phyloP scores from a whole-genome alignment of 2,113 vertebrate genomes.

The Odocoileus hemionus region DNA sequence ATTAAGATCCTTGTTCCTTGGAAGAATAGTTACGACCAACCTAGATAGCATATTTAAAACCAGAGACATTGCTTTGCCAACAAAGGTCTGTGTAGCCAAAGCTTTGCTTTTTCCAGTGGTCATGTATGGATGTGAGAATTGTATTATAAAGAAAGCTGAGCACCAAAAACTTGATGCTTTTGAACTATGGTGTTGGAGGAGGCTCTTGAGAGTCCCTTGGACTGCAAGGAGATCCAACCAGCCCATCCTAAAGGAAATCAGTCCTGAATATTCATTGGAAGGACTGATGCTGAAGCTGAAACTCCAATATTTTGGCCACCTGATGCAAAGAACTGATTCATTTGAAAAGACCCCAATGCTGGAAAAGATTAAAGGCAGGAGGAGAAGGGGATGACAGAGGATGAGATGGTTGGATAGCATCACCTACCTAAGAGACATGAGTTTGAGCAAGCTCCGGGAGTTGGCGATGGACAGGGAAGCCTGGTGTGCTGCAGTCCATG shows the following conservation, averaged over 20 bases:
- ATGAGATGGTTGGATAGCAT: neutral
- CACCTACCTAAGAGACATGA: neutral
- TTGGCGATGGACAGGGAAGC: neutral
- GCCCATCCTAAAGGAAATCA: neutral
- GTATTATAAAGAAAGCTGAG: neutral
- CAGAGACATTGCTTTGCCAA: neutral
- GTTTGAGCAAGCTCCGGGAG: neutral
- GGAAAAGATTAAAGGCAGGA: neutral
- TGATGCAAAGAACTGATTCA: neutral
- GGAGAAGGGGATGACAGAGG: neutral
- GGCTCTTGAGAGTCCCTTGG: neutral
- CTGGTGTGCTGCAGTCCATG: neutral
- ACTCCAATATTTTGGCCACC: neutral
- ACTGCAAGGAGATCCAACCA: neutral
- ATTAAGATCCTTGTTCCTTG: neutral
- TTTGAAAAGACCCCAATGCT: neutral
- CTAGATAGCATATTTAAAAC: neutral
- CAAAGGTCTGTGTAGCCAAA: neutral
- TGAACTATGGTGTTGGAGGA: neutral
- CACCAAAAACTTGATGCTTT: neutral
- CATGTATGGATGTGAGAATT: neutral
- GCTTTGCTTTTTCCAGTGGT: neutral
- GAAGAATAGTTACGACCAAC: neutral
- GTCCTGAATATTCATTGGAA: neutral
- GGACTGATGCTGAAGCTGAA: neutral